Conservation (phyloP, 2,797 vertebrate genomes). For the Tragelaphus eurycerus region DNA sequence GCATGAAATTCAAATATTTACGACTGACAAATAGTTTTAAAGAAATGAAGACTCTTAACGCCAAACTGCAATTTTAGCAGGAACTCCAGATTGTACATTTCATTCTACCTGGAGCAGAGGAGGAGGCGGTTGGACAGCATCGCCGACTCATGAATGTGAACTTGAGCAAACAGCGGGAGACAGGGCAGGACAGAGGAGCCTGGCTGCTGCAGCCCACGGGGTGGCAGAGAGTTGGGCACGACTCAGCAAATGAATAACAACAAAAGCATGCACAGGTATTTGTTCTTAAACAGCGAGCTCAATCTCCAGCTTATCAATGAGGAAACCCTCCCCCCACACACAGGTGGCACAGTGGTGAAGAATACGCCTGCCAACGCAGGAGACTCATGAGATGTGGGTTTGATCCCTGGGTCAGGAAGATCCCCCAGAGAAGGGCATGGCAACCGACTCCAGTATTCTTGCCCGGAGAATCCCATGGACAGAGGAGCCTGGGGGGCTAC, state of each 20-base stretch:
- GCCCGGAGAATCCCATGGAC: not conserved
- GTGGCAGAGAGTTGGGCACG: rapidly evolving
- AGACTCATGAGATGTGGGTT: not conserved
- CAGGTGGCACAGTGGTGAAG: not conserved
- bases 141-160: not conserved
- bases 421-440: not conserved
- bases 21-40: not conserved
- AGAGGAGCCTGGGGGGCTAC: not conserved
- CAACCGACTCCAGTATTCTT: not conserved
- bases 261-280: rapidly evolving
- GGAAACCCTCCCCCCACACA: not conserved
- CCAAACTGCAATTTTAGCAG: not conserved
- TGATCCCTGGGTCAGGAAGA: not conserved
- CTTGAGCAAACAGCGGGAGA: not conserved
- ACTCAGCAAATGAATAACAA: not conserved
- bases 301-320: not conserved
- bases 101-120: not conserved
- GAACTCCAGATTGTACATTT: not conserved
- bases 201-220: not conserved
- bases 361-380: not conserved
- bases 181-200: not conserved
- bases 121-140: not conserved
- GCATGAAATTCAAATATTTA: not conserved
- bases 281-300: not conserved
- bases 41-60: not conserved